A percentile compares a stretch with the other conserved stretches of the same genome.
Evolutionary conservation across 2,797 vertebrate species (phyloP).

Genomic region (Pseudomugil tenellus): DNA sequence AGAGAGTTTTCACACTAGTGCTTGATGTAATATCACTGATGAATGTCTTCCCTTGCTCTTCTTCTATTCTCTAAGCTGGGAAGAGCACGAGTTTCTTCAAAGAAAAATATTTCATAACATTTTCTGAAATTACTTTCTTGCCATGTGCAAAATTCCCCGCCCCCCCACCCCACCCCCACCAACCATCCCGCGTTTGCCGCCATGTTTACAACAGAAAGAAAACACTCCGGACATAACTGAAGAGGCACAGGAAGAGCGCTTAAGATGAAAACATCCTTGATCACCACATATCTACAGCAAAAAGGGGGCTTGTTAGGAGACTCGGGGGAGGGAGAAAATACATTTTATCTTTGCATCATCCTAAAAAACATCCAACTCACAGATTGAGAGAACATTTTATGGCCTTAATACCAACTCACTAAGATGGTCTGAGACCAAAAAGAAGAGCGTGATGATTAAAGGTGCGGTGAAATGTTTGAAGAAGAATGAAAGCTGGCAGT

Average conservation of each 20-base stretch:
- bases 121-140: slow-evolving; percentile 37
- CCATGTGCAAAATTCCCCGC: slow-evolving; percentile 35
- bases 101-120: slow-evolving; percentile 38
- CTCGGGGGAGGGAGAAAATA: slow-evolving; percentile 16
- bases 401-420: slow-evolving; percentile 5
- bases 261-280: slow-evolving; percentile 54
- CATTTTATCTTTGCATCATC: slow-evolving; percentile 34
- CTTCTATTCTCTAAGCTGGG: slow-evolving; percentile 3
- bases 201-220: slow-evolving; percentile 38
- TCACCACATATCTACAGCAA: slow-evolving; percentile 6
- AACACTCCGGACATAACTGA: slow-evolving; percentile 32
- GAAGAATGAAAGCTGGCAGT: slow-evolving; percentile 13
- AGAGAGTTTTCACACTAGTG: slow-evolving; percentile 53
- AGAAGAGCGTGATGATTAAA: slow-evolving; percentile 33
- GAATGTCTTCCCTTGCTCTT: slow-evolving; percentile 36
- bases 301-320: slow-evolving; percentile 30
- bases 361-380: slow-evolving; percentile 45
- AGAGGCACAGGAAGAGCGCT: slow-evolving; percentile 21
- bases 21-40: slow-evolving; percentile 62
- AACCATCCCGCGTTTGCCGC: slow-evolving; percentile 47
- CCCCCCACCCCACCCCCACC: too few species aligned
- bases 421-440: slow-evolving; percentile 27
- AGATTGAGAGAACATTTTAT: slow-evolving; percentile 42
- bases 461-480: slow-evolving; percentile 8
- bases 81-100: slow-evolving; percentile 45